phyloP scores from a whole-genome alignment of 2,888 invertebrate genomes.

The Adela reaumurella region DNA sequence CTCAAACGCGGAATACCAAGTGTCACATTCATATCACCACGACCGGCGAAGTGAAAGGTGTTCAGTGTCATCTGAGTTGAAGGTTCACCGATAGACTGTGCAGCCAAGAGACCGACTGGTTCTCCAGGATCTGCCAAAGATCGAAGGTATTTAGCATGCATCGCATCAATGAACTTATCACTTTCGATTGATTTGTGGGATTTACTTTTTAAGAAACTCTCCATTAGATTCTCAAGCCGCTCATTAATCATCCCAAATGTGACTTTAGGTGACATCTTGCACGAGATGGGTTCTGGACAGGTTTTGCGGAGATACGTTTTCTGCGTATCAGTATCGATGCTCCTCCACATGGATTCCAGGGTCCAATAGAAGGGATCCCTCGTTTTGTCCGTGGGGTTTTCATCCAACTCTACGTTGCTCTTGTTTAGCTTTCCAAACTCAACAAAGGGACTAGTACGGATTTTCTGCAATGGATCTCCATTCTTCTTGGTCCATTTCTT shows the following conservation, averaged over 20 bases:
- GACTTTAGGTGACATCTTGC: conserved; percentile 67
- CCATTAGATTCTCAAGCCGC: conserved; percentile 65
- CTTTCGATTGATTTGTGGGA: conserved; percentile 30
- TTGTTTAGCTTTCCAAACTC: conserved; percentile 55
- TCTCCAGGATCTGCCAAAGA: conserved; percentile 88
- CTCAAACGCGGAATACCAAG: conserved; percentile 96
- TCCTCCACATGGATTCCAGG: conserved; percentile 65
- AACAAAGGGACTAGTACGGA: conserved; percentile 54
- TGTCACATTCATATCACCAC: conserved; percentile 99
- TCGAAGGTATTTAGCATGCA: conserved; percentile 73
- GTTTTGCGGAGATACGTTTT: conserved; percentile 47
- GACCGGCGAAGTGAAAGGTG: conserved; percentile 99
- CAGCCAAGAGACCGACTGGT: conserved; percentile 93
- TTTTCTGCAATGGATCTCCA: conserved; percentile 38
- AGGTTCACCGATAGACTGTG: conserved; percentile 98
- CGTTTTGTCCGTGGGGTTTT: conserved; percentile 48
- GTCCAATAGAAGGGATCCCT: conserved; percentile 58
- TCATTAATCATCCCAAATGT: conserved; percentile 85
- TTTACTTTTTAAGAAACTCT: conserved; percentile 47
- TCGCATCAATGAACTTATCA: conserved; percentile 61
- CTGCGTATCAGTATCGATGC: conserved; percentile 57
- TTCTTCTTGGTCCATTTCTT: conserved; percentile 61
- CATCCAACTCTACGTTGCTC: conserved; percentile 39
- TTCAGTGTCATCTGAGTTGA: conserved; percentile 99
- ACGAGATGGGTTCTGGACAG: conserved; percentile 74